These are phyloP conservation scores for Adelosebastes latens DNA, from an alignment of 2,797 vertebrate species.

Conservation along the genomic window DNA sequence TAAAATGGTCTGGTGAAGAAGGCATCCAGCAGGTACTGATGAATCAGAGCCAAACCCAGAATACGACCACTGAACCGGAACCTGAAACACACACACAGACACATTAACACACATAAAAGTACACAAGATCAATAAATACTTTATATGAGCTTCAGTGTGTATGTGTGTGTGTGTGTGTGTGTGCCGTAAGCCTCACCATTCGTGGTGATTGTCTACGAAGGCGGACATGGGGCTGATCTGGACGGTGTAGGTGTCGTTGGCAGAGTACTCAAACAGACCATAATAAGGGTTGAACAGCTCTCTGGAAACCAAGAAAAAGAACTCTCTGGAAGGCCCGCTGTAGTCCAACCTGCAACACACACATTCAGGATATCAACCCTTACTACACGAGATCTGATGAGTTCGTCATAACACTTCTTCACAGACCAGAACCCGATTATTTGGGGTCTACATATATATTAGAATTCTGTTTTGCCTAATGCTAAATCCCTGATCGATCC, in stretches of 20 bases:
- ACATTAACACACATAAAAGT: not conserved
- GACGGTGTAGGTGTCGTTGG: constrained; percentile 97
- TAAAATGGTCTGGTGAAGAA: constrained; percentile 97
- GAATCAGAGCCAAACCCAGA: constrained; percentile 94
- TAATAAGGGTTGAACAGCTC: constrained; percentile 98
- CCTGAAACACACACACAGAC: constrained; percentile 75
- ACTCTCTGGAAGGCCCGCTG: constrained; percentile 95
- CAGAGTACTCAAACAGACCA: constrained; percentile 97
- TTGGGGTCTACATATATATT: not conserved
- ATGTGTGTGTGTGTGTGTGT: not conserved
- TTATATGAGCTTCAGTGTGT: not conserved
- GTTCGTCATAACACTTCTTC: too few species aligned
- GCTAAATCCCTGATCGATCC: too few species aligned
- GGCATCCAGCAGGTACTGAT: constrained; percentile 96
- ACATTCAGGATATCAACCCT: not conserved
- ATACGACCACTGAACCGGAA: constrained; percentile 97
- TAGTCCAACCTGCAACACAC: constrained; percentile 89
- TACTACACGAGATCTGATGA: too few species aligned
- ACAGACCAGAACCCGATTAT: too few species aligned
- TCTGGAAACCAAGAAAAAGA: constrained; percentile 96
- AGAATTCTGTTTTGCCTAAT: accelerated
- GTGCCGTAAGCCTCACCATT: constrained; percentile 86
- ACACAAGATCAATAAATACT: not conserved
- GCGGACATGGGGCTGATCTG: constrained; percentile 99
- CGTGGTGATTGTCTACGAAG: constrained; percentile 97